A percentile compares a stretch with the other conserved stretches of the same genome.
Conservation (phyloP, 2,113 vertebrate genomes). For the Cephalopholis sonnerati region DNA sequence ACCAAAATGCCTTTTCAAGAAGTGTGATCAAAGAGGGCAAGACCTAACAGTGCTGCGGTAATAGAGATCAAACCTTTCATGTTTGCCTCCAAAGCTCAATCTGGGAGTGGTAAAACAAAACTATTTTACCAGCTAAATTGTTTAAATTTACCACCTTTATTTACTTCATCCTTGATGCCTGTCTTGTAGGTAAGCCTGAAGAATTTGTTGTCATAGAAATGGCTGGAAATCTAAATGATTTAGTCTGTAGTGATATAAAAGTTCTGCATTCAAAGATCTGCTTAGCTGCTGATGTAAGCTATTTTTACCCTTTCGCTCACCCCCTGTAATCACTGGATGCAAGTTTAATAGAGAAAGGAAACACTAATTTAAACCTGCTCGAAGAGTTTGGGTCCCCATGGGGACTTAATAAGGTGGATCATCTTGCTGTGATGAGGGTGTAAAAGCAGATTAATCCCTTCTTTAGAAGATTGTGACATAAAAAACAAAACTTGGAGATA, state of each 20-base stretch:
- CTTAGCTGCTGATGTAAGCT: constrained; percentile 68
- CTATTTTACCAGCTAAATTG: background rate
- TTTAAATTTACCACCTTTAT: constrained; percentile 1
- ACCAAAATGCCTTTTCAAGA: background rate
- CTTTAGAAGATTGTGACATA: constrained; percentile 73
- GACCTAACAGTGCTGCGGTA: no score
- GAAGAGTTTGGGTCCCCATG: constrained; percentile 70
- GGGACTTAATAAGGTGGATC: constrained; percentile 74
- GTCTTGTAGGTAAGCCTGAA: constrained; percentile 14
- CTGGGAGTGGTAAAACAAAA: background rate
- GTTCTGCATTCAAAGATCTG: constrained; percentile 62
- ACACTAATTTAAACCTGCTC: constrained; percentile 77
- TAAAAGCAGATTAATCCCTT: constrained; percentile 74
- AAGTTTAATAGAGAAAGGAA: constrained; percentile 77
- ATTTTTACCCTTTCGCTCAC: constrained; percentile 11
- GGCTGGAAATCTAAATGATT: constrained; percentile 52
- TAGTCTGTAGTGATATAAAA: constrained; percentile 57
- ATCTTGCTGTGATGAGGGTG: constrained; percentile 70
- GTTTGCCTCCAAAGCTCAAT: background rate
- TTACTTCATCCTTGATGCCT: constrained; percentile 7
- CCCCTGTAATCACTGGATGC: constrained; percentile 71
- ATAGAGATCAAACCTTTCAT: background rate
- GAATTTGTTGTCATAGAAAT: constrained; percentile 43
- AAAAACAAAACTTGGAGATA: constrained; percentile 68
- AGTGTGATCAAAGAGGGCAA: background rate